Conservation (phyloP, 2,888 invertebrate species). For the Brachypalpus laphriformis region DNA sequence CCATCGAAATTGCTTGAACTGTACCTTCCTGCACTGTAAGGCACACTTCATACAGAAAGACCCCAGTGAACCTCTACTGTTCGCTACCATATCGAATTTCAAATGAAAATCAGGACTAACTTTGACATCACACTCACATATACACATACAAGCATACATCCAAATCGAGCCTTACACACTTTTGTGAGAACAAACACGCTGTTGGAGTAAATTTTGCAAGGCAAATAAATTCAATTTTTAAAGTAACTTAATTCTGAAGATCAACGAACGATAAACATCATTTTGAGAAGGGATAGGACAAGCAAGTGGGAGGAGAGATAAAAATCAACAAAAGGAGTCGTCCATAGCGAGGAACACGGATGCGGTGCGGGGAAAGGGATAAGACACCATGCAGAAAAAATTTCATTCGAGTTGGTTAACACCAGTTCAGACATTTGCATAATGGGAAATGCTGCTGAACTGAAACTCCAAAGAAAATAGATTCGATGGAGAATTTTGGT, state of each 20-base stretch:
- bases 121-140: neutral
- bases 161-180: neutral
- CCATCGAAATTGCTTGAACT: neutral
- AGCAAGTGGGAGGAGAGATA: neutral
- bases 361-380: neutral
- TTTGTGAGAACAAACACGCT: neutral
- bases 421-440: slow-evolving; percentile 23
- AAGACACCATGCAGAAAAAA: slow-evolving; percentile 6
- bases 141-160: neutral
- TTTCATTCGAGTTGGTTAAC: slow-evolving; percentile 9
- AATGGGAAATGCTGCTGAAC: neutral
- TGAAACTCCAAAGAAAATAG: neutral
- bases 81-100: slow-evolving; percentile 18
- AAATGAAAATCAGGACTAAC: slow-evolving; percentile 21
- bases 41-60: too few species aligned
- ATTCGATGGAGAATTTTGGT: neutral
- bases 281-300: neutral
- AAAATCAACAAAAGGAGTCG: neutral
- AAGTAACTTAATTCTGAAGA: slow-evolving; percentile 26
- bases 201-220: neutral
- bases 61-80: neutral
- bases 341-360: neutral
- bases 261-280: slow-evolving; percentile 30
- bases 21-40: too few species aligned
- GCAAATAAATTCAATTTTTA: slow-evolving; percentile 17